These are phyloP conservation scores for Stenotaenia linearis DNA, from an alignment of 2,888 invertebrate species.

Conservation along the genomic window DNA sequence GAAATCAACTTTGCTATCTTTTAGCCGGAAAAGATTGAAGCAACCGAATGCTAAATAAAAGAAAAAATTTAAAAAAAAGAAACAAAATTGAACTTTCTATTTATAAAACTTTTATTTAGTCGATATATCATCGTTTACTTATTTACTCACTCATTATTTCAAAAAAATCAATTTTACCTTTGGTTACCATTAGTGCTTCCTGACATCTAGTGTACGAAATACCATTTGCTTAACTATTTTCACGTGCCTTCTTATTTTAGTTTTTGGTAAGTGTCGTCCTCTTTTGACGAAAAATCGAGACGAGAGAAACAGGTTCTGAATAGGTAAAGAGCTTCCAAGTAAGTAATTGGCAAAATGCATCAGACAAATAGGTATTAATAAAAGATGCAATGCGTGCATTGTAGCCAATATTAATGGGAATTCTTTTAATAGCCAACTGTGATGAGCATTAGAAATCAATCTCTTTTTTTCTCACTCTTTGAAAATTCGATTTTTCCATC, in stretches of 20 bases:
- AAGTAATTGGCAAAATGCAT: neutral
- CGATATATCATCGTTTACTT: too few relatives aligned
- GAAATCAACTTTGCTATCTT: neutral
- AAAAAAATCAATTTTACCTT: neutral
- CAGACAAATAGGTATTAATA: constrained; percentile 9
- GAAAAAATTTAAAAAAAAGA: neutral
- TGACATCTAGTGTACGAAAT: neutral
- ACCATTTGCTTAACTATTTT: neutral
- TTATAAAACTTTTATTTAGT: too few relatives aligned
- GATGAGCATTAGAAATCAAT: neutral
- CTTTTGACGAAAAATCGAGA: neutral
- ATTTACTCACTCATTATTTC: neutral
- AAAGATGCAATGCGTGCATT: neutral
- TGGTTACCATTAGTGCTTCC: neutral
- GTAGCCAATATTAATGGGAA: neutral
- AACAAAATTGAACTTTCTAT: neutral
- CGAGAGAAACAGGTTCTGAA: too few relatives aligned
- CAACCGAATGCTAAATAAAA: neutral
- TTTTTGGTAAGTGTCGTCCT: neutral
- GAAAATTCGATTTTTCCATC: constrained; percentile 8
- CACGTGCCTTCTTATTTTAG: neutral
- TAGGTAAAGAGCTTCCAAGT: neutral
- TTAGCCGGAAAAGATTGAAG: neutral
- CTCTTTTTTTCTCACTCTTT: neutral
- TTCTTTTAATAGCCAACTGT: neutral